These are phyloP conservation scores for Stenurella melanura DNA, from an alignment of 2,888 invertebrate genomes.

Conservation along the genomic window DNA sequence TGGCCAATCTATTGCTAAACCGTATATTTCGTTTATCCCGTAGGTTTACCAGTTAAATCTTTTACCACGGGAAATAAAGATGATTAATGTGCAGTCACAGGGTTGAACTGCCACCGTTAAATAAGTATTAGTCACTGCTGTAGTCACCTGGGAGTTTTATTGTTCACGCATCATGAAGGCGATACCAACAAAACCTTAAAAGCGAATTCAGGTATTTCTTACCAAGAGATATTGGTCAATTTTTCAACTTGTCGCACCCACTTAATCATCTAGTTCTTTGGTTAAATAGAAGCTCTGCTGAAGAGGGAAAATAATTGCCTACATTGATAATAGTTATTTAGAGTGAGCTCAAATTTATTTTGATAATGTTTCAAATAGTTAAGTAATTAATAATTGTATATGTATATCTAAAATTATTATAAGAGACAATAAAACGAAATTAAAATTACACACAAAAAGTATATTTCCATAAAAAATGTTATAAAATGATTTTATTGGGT, in stretches of 20 bases:
- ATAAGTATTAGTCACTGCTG: slow-evolving; percentile 3
- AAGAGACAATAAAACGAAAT: too few species aligned
- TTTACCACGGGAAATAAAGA: slow-evolving; percentile 6
- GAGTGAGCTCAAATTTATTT: background rate
- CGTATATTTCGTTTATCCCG: slow-evolving; percentile 5
- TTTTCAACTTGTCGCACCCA: background rate
- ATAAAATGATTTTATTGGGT: too few species aligned
- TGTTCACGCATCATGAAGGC: background rate
- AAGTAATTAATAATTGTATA: background rate
- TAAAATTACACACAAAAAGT: too few species aligned
- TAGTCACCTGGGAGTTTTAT: slow-evolving; percentile 7
- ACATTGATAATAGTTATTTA: background rate
- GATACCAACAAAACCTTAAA: slow-evolving; percentile 7
- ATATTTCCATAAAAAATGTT: too few species aligned
- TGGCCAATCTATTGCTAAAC: background rate
- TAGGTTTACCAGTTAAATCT: background rate
- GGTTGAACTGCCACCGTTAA: slow-evolving; percentile 14
- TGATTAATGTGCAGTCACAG: slow-evolving; percentile 12
- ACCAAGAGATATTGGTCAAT: background rate
- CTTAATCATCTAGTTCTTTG: background rate
- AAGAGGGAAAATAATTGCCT: background rate
- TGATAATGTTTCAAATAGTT: background rate
- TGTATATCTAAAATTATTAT: too few species aligned
- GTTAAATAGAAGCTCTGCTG: background rate
- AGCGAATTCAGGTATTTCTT: slow-evolving; percentile 7